These are phyloP conservation scores for Branchipolynoe longqiensis DNA, from an alignment of 2,888 invertebrate genomes.

Conservation along the genomic window DNA sequence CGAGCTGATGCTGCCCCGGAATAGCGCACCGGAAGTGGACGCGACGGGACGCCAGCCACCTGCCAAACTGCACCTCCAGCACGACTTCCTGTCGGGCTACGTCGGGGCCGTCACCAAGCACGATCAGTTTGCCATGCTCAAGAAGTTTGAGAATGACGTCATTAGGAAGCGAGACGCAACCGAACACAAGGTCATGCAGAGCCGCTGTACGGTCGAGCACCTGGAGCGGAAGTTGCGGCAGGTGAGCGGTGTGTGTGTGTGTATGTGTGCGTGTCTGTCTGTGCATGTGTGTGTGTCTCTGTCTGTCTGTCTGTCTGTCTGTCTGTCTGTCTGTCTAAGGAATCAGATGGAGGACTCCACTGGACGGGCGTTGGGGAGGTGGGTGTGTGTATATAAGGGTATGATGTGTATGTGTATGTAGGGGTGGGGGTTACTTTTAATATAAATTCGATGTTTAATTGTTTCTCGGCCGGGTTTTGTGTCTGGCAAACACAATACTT, in stretches of 20 bases:
- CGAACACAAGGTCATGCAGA: slow-evolving; percentile 76
- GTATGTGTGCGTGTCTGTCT: too few species aligned
- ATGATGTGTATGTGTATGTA: too few species aligned
- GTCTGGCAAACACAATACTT: too few species aligned
- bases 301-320: too few species aligned
- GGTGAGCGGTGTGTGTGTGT: slow-evolving; percentile 50
- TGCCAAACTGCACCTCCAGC: slow-evolving; percentile 63
- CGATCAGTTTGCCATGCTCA: slow-evolving; percentile 76
- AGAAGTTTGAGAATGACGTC: slow-evolving; percentile 74
- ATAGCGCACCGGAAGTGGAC: not conserved
- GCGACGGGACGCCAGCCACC: not conserved
- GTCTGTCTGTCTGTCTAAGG: too few species aligned
- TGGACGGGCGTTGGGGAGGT: too few species aligned
- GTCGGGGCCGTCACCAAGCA: slow-evolving; percentile 76
- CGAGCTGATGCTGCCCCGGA: slow-evolving; percentile 72
- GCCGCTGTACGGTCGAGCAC: slow-evolving; percentile 75
- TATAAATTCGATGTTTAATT: too few species aligned
- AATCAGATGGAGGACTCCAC: too few species aligned
- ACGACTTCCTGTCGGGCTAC: slow-evolving; percentile 74
- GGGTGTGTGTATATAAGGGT: too few species aligned
- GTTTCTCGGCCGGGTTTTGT: too few species aligned
- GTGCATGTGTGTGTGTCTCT: not conserved
- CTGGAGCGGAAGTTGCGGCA: slow-evolving; percentile 73
- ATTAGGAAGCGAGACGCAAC: slow-evolving; percentile 74
- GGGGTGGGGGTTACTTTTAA: too few species aligned